Base-by-base conservation (phyloP, 2,888 invertebrate genomes). In the Acronicta aceris region DNA sequence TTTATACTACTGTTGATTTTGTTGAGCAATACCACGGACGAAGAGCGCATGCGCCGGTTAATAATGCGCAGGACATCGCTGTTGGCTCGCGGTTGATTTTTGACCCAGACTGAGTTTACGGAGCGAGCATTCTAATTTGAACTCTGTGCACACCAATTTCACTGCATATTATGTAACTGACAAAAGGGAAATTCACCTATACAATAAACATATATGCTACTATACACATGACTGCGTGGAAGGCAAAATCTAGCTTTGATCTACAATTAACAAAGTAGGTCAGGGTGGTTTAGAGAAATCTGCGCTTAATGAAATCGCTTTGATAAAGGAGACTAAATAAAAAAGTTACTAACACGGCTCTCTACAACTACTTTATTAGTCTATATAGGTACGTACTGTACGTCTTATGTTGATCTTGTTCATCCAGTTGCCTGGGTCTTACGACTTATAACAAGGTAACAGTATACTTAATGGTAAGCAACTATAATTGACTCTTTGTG, bases 91-190 rank as follows among this genome's bases (percentile, higher is more conserved):
- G 38, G 78, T 83, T 82, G 86, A 83, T 85, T 90, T 89, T 90
- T 90, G 92, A 92, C 92, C 91, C 91, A 92, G 89, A 89, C 90
- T 81, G 73, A 65, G 73, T 74, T 77, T 81, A 92, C 93, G 87
- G 69, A 63, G 75, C 64, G 70, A 81, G 94, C 92, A 94, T 93
- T 91, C 91, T 93, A 93, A 94, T 93, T 87, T 90, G 67, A 79
- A 90, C 90, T 89, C 85, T 91, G 86, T 87, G 84, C 65, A 79
- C 79, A 84, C 81, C 81, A 90, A 88, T 94, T 93, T 93, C 93
- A 92, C 91, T 86, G 85, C 54, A 65, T 43, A 79, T 94, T 94
- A 92, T 92, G 79, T 91, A 94, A 94, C 74, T 68, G 69, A 56
- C 75, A 73, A 85, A 87, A 85, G 78, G 80, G 81, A 86, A 90